These are phyloP conservation scores for Zootermopsis nevadensis DNA, from an alignment of 2,888 invertebrate species.

Conservation along the genomic window DNA sequence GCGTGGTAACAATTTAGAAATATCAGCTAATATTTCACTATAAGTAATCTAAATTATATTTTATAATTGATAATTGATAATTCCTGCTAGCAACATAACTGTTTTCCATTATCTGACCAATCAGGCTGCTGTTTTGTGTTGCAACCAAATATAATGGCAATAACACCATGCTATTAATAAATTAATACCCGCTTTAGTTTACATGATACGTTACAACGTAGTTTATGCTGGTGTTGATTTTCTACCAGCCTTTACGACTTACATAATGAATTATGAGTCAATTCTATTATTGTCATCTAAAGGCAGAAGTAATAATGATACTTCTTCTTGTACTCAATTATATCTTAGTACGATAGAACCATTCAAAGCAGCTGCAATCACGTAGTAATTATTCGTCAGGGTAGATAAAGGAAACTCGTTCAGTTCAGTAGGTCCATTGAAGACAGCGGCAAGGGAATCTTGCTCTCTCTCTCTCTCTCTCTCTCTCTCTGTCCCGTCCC, in stretches of 20 bases:
- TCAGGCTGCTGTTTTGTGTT: not conserved
- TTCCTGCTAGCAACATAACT: no score
- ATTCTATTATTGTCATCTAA: not conserved
- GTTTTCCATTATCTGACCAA: no score
- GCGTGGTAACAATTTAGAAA: no score
- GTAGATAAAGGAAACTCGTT: not conserved
- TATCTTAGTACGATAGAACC: not conserved
- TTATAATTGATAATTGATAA: no score
- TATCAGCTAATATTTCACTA: no score
- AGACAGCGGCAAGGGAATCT: not conserved
- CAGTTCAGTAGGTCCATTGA: constrained; percentile 18
- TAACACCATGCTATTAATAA: not conserved
- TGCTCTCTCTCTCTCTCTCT: not conserved
- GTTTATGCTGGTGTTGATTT: not conserved
- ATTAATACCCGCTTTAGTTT: not conserved
- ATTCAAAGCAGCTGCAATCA: constrained; percentile 22
- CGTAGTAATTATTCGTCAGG: not conserved
- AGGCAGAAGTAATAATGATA: constrained; percentile 13
- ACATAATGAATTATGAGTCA: constrained; percentile 6
- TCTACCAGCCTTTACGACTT: not conserved
- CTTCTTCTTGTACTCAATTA: constrained; percentile 12
- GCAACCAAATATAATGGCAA: not conserved
- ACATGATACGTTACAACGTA: not conserved
- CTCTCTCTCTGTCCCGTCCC: not conserved
- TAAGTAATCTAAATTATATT: no score